Evolutionary conservation across 1,140 invertebrate genomes (phyloP), one percentile per base, ranked within the genome.

Genomic region (Leptinotarsa defecta): DNA sequence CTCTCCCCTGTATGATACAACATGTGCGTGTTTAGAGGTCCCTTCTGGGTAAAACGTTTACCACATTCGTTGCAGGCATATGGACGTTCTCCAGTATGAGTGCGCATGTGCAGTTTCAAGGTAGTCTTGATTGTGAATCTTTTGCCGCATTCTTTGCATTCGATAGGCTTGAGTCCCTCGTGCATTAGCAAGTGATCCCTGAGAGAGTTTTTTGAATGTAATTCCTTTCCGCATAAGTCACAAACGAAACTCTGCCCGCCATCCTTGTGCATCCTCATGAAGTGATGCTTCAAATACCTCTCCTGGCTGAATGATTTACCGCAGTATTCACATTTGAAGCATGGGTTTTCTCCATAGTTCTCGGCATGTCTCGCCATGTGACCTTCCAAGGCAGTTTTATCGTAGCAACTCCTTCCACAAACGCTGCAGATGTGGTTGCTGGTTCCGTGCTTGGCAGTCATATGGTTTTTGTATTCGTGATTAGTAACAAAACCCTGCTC

Each of bases 51-150:
- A 82, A 94, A 94, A 76, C 91, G 89, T 71, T 92, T 87, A 5
- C 89, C 90, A 85, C 94, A 96, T 74, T 90, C 88, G 70, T 90
- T 89, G 85, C 94, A 95, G 27, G 88, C 89, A 82, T 93, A 94
- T 0, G 94, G 94, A 80, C 93, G 92, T 82, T 95, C 93, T 3
- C 92, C 90, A 0, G 90, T 91, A 79, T 92, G 92, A 0, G 89
- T 91, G 3, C 91, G 83, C 83, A 92, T 92, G 87, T 95, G 93
- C 75, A 93, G 92, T 86, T 93, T 90, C 69, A 92, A 85, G 82
- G 91, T 92, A 80, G 90, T 90, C 84, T 92, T 92, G 79, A 91
- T 89, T 43, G 90, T 91, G 84, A 92, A 93, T 81, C 89, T 87
- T 77, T 84, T 84, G 3, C 77, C 75, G 74, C 85, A 86, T 48